Base-by-base conservation (phyloP, 2,797 vertebrate genomes). In the Helarctos malayanus region DNA sequence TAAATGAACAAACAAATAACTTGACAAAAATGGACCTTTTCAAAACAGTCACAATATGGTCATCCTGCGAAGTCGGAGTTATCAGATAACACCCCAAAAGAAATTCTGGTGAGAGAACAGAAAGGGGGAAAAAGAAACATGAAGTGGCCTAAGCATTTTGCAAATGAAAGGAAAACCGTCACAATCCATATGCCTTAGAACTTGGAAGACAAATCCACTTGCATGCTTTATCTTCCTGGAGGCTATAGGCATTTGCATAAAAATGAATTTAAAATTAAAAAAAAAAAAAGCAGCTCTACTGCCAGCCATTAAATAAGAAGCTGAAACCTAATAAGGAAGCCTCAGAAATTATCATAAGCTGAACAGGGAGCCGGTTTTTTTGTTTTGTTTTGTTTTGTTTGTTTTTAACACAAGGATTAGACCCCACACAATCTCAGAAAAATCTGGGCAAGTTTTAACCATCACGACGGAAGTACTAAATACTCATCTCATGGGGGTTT, bases 331-430 rank as follows among this genome's bases (percentile, higher is more conserved):
- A 49, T 81, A 89, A 80, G 21, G n/a, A 91, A 69, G 59, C 27
- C 75, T 86, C 57, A 97, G 98, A 96, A 98, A 98, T 98, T 98
- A 96, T 82, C 97, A 96, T 86, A 96, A 97, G 59, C 86, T 92
- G 98, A 97, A 98, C 78, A 82, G 73, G 95, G 89, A 94, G 97
- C 21, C 2, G 14, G 21, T 69, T 38, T 69, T 69, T 8, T 3
- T 7, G 69, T 7, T 41, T 38, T 41, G 41, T 71, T 57, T 57
- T 25, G 57, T n/a, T 7, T 32, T 29, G 41, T 69, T 85, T 96
- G 89, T 95, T 97, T 95, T 97, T 98, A 97, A 98, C 82, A 97
- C 95, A 97, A 47, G 75, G 79, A 94, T 87, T 89, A 88, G 63
- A 47, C 21, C 18, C 32, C 27, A 75, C 19, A 76, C 45, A 76